Conservation (phyloP, 2,888 invertebrate genomes). For the Tenthredo scrophulariae region DNA sequence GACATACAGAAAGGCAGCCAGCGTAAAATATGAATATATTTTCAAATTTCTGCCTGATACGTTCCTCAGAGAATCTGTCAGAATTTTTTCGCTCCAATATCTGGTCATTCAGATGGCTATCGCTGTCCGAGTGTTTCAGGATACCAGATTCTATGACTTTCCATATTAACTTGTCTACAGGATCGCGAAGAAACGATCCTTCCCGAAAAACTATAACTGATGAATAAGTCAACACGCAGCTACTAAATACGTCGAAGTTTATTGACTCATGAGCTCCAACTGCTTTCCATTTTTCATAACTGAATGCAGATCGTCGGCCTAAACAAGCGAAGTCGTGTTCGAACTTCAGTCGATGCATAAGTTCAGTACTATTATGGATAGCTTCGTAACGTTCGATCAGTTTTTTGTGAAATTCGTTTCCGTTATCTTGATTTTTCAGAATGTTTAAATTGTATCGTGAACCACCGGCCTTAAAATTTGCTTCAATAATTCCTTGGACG, state of each 20-base stretch:
- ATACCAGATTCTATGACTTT: background rate
- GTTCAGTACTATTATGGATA: background rate
- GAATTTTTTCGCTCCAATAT: background rate
- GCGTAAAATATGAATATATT: background rate
- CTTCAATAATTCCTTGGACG: constrained; percentile 11
- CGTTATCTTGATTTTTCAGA: background rate
- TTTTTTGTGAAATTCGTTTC: background rate
- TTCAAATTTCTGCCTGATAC: background rate
- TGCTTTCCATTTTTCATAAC: background rate
- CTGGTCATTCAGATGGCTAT: background rate
- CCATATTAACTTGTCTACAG: background rate
- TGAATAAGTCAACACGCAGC: constrained; percentile 5
- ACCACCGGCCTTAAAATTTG: background rate
- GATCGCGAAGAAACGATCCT: background rate
- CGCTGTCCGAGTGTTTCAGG: background rate
- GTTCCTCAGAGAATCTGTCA: background rate
- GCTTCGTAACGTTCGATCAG: constrained; percentile 5
- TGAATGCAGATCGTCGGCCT: background rate
- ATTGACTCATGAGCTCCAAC: background rate
- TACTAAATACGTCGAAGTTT: background rate
- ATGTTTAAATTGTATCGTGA: background rate
- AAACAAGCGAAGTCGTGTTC: constrained; percentile 3
- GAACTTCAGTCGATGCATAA: background rate
- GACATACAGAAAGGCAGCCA: background rate
- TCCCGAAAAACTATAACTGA: background rate